phyloP scores from a whole-genome alignment of 2,113 vertebrate genomes.

The Xiphophorus hellerii region DNA sequence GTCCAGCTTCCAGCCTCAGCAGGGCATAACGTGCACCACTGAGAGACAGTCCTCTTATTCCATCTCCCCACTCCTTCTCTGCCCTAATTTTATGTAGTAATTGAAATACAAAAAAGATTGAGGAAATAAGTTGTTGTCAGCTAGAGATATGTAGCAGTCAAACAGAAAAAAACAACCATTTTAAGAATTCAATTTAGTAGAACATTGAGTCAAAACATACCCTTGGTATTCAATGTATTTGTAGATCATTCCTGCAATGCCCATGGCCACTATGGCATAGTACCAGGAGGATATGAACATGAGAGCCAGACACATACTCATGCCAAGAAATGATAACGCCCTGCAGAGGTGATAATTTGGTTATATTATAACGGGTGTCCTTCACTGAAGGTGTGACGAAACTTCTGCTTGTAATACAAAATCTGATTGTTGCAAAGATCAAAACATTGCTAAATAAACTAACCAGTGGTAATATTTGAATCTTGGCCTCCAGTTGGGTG shows the following conservation, averaged over 20 bases:
- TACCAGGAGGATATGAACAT: slow-evolving; percentile 99
- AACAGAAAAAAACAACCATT: neutral
- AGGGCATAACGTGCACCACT: slow-evolving; percentile 93
- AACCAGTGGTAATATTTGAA: slow-evolving; percentile 99
- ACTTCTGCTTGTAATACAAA: neutral
- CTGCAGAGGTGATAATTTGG: slow-evolving; percentile 66
- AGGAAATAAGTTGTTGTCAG: neutral
- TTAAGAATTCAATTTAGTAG: neutral
- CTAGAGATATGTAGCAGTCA: neutral
- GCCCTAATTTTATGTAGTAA: slow-evolving; percentile 71
- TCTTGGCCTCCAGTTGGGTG: slow-evolving; percentile 96
- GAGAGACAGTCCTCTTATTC: slow-evolving; percentile 95
- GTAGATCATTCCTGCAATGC: slow-evolving; percentile 99
- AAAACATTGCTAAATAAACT: slow-evolving; percentile 51
- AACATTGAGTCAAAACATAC: slow-evolving; percentile 77
- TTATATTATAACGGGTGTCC: neutral
- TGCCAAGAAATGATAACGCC: slow-evolving; percentile 95
- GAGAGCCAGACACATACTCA: slow-evolving; percentile 96
- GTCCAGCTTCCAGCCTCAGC: slow-evolving; percentile 91
- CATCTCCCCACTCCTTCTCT: slow-evolving; percentile 99
- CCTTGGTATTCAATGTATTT: slow-evolving; percentile 99
- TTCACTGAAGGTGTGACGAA: neutral
- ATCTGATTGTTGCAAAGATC: neutral
- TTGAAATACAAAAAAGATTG: neutral
- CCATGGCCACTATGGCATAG: slow-evolving; percentile 96